Conservation (phyloP, 2,888 invertebrate species). For the Lasioglossum morio region DNA sequence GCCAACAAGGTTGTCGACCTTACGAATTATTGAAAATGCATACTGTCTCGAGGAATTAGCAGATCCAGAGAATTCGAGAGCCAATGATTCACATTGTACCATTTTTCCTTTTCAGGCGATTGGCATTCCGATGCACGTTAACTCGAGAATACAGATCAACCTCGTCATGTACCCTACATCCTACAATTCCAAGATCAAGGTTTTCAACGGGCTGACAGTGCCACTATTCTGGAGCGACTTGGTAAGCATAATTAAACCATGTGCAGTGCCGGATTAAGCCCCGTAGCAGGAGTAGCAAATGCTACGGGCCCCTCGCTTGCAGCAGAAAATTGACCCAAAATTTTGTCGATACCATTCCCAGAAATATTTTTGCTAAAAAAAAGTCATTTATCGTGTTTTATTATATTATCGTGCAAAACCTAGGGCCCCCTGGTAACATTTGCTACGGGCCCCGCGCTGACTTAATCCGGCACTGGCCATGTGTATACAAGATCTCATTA, state of each 20-base stretch:
- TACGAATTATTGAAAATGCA: neutral
- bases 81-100: neutral
- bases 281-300: no score
- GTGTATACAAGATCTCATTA: neutral
- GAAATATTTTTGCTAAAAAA: no score
- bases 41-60: neutral
- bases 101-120: constrained; percentile 85
- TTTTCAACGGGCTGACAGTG: constrained; percentile 88
- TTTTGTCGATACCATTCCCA: no score
- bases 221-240: constrained; percentile 91
- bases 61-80: neutral
- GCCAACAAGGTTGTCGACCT: neutral
- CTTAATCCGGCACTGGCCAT: no score
- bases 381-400: no score
- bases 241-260: constrained; percentile 85
- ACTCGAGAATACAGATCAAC: constrained; percentile 90
- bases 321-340: no score
- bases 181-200: constrained; percentile 87
- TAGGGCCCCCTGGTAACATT: no score
- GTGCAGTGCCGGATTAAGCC: no score
- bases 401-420: no score
- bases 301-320: no score
- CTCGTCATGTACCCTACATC: constrained; percentile 88
- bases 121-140: constrained; percentile 88
- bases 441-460: no score